A percentile compares a stretch with the other conserved stretches of the same genome.
Conservation (phyloP, 2,113 vertebrate species). For the Bucco capensis region DNA sequence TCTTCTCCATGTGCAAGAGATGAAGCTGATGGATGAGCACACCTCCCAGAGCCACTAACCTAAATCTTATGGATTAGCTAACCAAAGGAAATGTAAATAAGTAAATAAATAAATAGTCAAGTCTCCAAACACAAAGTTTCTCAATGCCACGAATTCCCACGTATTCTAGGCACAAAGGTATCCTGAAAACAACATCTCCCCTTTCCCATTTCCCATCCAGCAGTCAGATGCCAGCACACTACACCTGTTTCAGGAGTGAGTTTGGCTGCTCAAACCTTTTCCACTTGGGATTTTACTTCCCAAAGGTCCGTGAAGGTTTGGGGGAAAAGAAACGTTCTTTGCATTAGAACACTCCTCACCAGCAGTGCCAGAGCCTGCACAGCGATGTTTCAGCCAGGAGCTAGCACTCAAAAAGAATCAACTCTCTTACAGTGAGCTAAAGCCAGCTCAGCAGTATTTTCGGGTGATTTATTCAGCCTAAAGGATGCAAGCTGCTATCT, state of each 20-base stretch:
- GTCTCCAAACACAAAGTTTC: neutral
- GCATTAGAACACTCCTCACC: neutral
- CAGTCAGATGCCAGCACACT: neutral
- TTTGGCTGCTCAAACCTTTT: neutral
- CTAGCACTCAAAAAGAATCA: neutral
- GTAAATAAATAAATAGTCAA: neutral
- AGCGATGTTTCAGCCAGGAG: neutral
- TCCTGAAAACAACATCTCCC: rapidly evolving
- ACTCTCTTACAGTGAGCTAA: neutral
- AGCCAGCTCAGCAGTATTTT: neutral
- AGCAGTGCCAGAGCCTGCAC: neutral
- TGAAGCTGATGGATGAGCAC: neutral
- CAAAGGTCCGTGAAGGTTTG: neutral
- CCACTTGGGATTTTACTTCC: neutral
- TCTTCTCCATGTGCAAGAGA: neutral
- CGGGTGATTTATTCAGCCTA: neutral
- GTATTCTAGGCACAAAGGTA: neutral
- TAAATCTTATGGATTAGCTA: neutral
- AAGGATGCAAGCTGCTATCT: neutral
- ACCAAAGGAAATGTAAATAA: neutral
- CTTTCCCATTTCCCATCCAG: neutral
- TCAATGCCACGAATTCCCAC: neutral
- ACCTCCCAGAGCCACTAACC: neutral
- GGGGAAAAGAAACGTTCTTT: neutral
- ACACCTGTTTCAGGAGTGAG: neutral